Evolutionary conservation across 2,797 vertebrate genomes (phyloP).

Genomic region (Lacerta viridis): DNA sequence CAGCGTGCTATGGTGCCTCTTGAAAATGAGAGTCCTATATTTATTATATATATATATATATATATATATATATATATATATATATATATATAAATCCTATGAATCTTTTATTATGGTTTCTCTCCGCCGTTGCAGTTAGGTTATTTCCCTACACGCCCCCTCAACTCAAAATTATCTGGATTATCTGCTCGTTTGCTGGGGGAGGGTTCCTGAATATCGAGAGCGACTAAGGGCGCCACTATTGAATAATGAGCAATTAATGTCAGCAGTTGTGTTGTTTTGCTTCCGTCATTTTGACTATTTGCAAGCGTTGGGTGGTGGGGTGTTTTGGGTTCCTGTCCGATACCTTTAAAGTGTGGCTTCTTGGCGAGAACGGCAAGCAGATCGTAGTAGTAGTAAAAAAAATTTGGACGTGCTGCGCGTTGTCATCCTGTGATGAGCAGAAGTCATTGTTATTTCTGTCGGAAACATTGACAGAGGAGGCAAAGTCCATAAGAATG

Average conservation of each 20-base stretch:
- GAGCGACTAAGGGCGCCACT: background rate
- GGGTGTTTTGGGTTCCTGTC: slow-evolving; percentile 2
- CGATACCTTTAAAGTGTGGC: background rate
- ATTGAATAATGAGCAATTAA: background rate
- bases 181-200: slow-evolving; percentile 2
- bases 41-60: too few species aligned
- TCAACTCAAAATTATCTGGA: background rate
- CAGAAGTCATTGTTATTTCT: slow-evolving; percentile 64
- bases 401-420: background rate
- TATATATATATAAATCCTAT: background rate
- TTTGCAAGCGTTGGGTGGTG: background rate
- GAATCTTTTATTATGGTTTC: slow-evolving; percentile 3
- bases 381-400: slow-evolving; percentile 4
- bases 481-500: slow-evolving; percentile 66
- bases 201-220: background rate
- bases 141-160: background rate
- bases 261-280: slow-evolving; percentile 9
- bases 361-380: slow-evolving; percentile 7
- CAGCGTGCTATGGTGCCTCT: slow-evolving; percentile 54
- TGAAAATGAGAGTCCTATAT: slow-evolving; percentile 39
- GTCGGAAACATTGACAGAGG: slow-evolving; percentile 69
- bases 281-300: background rate
- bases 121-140: background rate
- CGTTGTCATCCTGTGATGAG: slow-evolving; percentile 67
- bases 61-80: background rate